phyloP scores from a whole-genome alignment of 2,888 invertebrate genomes.

The Mesopsocus fuscifrons region DNA sequence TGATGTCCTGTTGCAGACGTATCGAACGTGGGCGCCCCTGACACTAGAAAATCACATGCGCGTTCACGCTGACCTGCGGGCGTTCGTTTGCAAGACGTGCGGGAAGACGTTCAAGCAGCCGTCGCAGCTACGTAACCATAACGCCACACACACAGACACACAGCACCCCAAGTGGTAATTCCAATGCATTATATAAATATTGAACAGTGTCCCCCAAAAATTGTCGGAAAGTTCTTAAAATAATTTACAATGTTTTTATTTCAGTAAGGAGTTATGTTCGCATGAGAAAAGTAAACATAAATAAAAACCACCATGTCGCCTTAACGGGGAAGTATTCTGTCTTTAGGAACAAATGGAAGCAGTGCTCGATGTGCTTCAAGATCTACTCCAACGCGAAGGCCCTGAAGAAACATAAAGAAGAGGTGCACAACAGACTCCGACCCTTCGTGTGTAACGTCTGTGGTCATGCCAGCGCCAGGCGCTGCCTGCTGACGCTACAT shows the following conservation, averaged over 20 bases:
- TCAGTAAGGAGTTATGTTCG: too few relatives aligned
- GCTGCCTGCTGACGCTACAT: slow-evolving; percentile 51
- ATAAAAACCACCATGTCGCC: too few relatives aligned
- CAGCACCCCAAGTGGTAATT: neutral
- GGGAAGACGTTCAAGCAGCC: slow-evolving; percentile 39
- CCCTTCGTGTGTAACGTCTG: slow-evolving; percentile 57
- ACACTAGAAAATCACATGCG: slow-evolving; percentile 15
- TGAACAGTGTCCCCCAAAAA: too few relatives aligned
- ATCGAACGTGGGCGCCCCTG: slow-evolving; percentile 8
- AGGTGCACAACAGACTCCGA: slow-evolving; percentile 52
- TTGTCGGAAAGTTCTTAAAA: too few relatives aligned
- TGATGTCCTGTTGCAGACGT: neutral
- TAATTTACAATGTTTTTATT: too few relatives aligned
- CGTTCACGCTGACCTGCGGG: slow-evolving; percentile 15
- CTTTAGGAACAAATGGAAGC: slow-evolving; percentile 40
- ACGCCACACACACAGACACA: neutral
- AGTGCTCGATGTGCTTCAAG: slow-evolving; percentile 46
- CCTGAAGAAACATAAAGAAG: slow-evolving; percentile 45
- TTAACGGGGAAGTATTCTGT: too few relatives aligned
- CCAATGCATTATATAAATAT: too few relatives aligned
- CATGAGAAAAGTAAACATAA: too few relatives aligned
- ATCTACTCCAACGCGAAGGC: slow-evolving; percentile 47
- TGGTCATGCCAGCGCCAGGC: slow-evolving; percentile 48
- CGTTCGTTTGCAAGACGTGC: slow-evolving; percentile 16
- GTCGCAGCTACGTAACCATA: slow-evolving; percentile 39